Percentiles rank a stretch among this genome's conserved stretches.
Conservation (phyloP, 2,113 vertebrate genomes). For the Lynx canadensis region DNA sequence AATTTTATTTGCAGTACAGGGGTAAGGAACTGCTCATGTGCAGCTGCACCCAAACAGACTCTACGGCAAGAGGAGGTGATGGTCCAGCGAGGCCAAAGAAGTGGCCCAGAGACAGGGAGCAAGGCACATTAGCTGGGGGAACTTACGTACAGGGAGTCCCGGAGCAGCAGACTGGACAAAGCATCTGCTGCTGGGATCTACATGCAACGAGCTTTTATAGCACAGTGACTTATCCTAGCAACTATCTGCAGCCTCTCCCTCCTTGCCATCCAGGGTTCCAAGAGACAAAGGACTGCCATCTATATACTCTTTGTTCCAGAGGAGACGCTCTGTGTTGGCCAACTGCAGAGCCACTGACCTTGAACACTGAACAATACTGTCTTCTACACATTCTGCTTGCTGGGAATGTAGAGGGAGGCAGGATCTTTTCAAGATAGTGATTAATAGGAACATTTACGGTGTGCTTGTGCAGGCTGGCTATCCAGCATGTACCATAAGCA, state of each 20-base stretch:
- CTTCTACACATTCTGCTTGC: not conserved
- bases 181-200: not conserved
- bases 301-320: not conserved
- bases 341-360: not conserved
- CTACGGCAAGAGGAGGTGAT: not conserved
- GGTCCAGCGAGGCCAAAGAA: not conserved
- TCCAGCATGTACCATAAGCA: not conserved
- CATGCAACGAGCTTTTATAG: not conserved
- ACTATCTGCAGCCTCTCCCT: not conserved
- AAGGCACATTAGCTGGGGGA: not conserved
- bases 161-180: not conserved
- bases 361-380: not conserved
- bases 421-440: not conserved
- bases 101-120: not conserved
- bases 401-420: not conserved
- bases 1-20: accelerated
- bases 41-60: not conserved
- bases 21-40: accelerated
- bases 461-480: not conserved
- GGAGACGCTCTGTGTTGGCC: not conserved
- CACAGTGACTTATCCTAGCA: not conserved
- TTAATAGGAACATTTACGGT: not conserved
- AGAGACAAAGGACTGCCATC: not conserved
- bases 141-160: not conserved
- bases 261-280: not conserved